Conservation (phyloP, 2,888 invertebrate genomes). For the Caenorhabditis sp. region DNA sequence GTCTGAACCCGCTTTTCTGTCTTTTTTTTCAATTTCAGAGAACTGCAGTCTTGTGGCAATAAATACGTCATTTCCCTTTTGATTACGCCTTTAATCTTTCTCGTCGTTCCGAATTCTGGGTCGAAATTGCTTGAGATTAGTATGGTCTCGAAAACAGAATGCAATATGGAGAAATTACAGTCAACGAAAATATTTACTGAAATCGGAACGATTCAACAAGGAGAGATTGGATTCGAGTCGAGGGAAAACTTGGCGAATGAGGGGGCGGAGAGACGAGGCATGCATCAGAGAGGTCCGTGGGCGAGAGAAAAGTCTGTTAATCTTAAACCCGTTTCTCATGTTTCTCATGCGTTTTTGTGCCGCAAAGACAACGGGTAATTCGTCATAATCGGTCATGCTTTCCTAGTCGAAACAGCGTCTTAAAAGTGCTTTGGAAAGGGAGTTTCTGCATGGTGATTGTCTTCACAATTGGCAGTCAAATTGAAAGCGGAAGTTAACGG, state of each 20-base stretch:
- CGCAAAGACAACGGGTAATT: background rate
- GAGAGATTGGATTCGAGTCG: background rate
- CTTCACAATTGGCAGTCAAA: no score
- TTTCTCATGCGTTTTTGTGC: slow-evolving; percentile 7
- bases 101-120: slow-evolving; percentile 4
- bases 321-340: slow-evolving; percentile 1
- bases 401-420: background rate
- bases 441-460: no score
- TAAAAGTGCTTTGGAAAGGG: background rate
- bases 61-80: background rate
- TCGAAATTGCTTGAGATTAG: slow-evolving; percentile 20
- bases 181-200: background rate
- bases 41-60: background rate
- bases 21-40: background rate
- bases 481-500: no score
- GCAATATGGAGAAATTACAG: background rate
- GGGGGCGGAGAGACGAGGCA: background rate
- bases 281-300: no score
- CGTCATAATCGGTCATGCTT: slow-evolving; percentile 16
- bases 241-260: background rate
- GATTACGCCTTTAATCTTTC: slow-evolving; percentile 11
- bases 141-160: background rate
- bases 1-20: no score
- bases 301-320: slow-evolving; percentile 3
- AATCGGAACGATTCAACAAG: background rate